These are phyloP conservation scores for Parthenolecanium corni DNA, from an alignment of 2,888 invertebrate species.

Conservation along the genomic window DNA sequence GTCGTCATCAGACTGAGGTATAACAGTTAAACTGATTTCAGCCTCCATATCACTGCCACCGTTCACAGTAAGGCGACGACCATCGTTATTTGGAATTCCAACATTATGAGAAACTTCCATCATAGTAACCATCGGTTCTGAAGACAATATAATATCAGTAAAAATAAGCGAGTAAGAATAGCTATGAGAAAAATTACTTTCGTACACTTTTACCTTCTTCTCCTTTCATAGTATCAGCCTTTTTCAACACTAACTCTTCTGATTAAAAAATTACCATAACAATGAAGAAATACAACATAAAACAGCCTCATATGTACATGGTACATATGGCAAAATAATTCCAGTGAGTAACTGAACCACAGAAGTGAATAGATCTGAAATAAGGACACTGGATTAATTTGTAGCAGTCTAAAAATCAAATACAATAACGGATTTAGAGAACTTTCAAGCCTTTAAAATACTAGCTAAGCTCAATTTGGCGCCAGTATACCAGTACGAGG, in stretches of 20 bases:
- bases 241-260: slow-evolving; percentile 2
- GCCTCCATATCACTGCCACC: slow-evolving; percentile 27
- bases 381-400: too few species aligned
- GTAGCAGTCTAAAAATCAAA: too few species aligned
- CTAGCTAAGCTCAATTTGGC: too few species aligned
- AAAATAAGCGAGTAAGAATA: too few species aligned
- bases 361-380: too few species aligned
- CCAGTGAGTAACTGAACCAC: background rate
- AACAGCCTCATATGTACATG: slow-evolving; percentile 3
- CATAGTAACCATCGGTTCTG: slow-evolving; percentile 27
- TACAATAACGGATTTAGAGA: too few species aligned
- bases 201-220: slow-evolving; percentile 14
- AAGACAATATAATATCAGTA: background rate
- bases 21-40: slow-evolving; percentile 30
- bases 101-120: slow-evolving; percentile 26
- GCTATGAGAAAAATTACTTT: background rate
- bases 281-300: background rate
- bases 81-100: slow-evolving; percentile 7
- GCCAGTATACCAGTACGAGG: too few species aligned
- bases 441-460: too few species aligned
- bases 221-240: slow-evolving; percentile 18
- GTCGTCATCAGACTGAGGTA: slow-evolving; percentile 48
- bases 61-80: slow-evolving; percentile 5
- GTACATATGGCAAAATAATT: slow-evolving; percentile 8
- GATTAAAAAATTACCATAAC: slow-evolving; percentile 1